Evolutionary conservation across 1,140 invertebrate genomes (phyloP), one percentile per base, ranked within the genome.

Genomic region (Drosophila prosaltans): DNA sequence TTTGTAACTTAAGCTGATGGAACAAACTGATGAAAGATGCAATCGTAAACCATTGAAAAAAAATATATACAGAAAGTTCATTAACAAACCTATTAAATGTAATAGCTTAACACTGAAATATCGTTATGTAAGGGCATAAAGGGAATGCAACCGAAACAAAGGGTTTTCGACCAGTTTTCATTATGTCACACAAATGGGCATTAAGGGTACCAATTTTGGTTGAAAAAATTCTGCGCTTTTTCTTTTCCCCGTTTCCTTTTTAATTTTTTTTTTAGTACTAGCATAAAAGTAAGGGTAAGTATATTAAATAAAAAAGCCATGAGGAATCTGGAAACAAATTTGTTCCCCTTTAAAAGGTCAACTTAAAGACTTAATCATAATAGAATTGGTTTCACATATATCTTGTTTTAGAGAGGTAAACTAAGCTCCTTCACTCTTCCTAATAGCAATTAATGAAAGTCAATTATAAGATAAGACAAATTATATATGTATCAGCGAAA

Each of bases 111-210:
- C 45, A 51, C 45, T 24, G 7, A 51, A 51, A 51, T 51, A 24
- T 21, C 45, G 21, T 51, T 51, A 51, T 51, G 45, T 24, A 51
- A 51, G 9, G 6, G 24, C 45, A 26, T 51, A 26, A 51, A 51
- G 45, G 45, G 45, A 51, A 51, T 51, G 45, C 45, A 51, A 51
- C 21, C 21, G 9, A 51, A 9, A 51, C 21, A 10, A 51, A n/a
- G 24, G 24, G 45, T 24, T 51, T 30, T 16, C 28, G 45, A 7
- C 45, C 45, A 51, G 45, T 51, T 74, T 74, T 30, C 28, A 65
- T 61, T 72, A 72, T 70, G 41, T 70, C 58, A 36, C 61, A 60
- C 57, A 67, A 58, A 74, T n/a, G 36, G 55, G 55, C 48, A 6
- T 24, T 51, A 51, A 51, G 45, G 45, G 21, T 21, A 16, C 8